These are phyloP conservation scores for Loxodonta africana DNA, from an alignment of 2,113 vertebrate species.

Conservation along the genomic window DNA sequence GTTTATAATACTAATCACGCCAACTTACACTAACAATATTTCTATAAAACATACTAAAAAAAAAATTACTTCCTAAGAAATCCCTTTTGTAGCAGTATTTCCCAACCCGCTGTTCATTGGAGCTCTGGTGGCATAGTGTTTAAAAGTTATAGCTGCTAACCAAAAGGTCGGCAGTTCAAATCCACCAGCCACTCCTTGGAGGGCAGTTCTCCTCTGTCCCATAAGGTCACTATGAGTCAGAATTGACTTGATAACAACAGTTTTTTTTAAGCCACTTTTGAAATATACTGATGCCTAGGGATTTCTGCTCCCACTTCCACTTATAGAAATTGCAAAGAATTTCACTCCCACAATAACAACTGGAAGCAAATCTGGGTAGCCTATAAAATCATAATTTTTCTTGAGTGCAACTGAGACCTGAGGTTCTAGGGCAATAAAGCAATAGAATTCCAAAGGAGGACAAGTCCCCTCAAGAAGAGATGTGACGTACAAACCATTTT, in stretches of 20 bases:
- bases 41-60: neutral
- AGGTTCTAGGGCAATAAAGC: neutral
- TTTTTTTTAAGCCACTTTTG: neutral
- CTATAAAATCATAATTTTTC: neutral
- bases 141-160: too few relatives aligned
- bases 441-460: neutral
- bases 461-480: neutral
- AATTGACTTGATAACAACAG: too few relatives aligned
- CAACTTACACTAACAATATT: neutral
- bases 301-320: neutral
- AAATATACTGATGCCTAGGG: neutral
- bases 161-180: too few relatives aligned
- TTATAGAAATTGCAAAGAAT: neutral
- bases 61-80: neutral
- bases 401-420: neutral
- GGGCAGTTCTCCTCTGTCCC: too few relatives aligned
- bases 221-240: too few relatives aligned
- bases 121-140: neutral
- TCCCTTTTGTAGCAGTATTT: neutral
- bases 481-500: too few relatives aligned
- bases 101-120: neutral
- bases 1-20: neutral
- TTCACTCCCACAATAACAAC: neutral
- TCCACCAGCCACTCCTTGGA: too few relatives aligned
- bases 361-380: neutral